These are phyloP conservation scores for Tinamus major DNA, from an alignment of 2,797 vertebrate species.

Conservation along the genomic window DNA sequence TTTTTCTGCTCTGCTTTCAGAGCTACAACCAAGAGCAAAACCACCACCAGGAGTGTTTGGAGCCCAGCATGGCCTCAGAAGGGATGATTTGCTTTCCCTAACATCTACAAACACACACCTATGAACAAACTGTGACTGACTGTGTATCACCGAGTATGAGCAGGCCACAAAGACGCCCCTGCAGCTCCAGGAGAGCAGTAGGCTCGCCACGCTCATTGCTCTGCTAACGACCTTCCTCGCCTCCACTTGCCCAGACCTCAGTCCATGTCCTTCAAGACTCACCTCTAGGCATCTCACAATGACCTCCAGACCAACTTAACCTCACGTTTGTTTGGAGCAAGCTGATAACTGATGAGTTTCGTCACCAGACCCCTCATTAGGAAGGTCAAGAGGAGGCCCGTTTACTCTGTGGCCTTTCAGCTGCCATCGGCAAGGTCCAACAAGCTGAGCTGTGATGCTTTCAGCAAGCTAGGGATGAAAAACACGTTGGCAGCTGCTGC, in stretches of 20 bases:
- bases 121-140: background rate
- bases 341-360: background rate
- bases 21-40: background rate
- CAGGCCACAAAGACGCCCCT: background rate
- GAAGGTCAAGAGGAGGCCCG: background rate
- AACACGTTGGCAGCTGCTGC: slow-evolving; percentile 11
- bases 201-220: background rate
- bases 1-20: background rate
- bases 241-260: background rate
- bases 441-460: background rate
- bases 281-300: background rate
- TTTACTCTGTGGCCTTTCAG: background rate
- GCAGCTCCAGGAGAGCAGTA: background rate
- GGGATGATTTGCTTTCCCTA: background rate
- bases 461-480: background rate
- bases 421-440: background rate
- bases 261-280: background rate
- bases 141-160: fast-evolving
- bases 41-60: fast-evolving
- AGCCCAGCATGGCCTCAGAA: fast-evolving
- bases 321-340: background rate
- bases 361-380: background rate
- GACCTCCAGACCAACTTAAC: background rate
- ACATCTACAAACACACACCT: fast-evolving
- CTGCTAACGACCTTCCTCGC: background rate